A percentile compares a stretch with the other conserved stretches of the same genome.
Evolutionary conservation across 2,888 invertebrate genomes (phyloP).

Genomic region (Eumerus sabulonum): DNA sequence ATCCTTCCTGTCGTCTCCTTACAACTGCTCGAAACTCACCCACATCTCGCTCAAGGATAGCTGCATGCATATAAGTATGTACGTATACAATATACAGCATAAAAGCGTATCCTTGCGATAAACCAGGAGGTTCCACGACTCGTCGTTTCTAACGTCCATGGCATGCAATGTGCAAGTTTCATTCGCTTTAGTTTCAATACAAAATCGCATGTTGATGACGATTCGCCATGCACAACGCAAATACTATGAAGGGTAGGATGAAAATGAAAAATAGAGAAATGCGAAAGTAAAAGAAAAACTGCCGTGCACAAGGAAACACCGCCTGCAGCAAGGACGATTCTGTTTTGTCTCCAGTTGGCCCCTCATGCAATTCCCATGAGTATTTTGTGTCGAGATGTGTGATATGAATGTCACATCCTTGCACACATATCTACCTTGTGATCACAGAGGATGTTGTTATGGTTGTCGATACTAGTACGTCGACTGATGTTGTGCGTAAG

Average conservation of each 20-base stretch:
- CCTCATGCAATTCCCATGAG: conserved; percentile 5
- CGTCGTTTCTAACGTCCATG: neutral
- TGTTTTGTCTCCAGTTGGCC: conserved; percentile 25
- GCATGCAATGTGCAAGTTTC: neutral
- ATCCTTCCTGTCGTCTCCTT: conserved; percentile 42
- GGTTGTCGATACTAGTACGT: conserved; percentile 6
- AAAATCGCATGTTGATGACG: conserved; percentile 64
- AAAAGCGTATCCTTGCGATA: conserved; percentile 39
- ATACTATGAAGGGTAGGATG: conserved; percentile 48
- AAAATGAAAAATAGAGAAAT: neutral
- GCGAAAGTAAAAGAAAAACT: neutral
- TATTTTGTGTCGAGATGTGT: conserved; percentile 31
- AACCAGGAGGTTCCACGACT: conserved; percentile 26
- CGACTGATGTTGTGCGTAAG: conserved; percentile 28
- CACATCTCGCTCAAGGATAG: conserved; percentile 65
- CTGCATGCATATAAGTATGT: conserved; percentile 55
- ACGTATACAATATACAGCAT: neutral
- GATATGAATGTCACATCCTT: conserved; percentile 48
- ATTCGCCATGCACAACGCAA: conserved; percentile 67
- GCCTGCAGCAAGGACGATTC: conserved; percentile 65
- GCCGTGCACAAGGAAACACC: conserved; percentile 45
- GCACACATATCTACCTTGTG: conserved; percentile 53
- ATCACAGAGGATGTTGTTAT: conserved; percentile 21
- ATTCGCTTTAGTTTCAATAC: conserved; percentile 52
- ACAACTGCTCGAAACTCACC: conserved; percentile 54